A percentile compares a stretch with the other conserved stretches of the same genome.
phyloP scores from a whole-genome alignment of 2,113 vertebrate species.

The Ibidorhyncha struthersii region DNA sequence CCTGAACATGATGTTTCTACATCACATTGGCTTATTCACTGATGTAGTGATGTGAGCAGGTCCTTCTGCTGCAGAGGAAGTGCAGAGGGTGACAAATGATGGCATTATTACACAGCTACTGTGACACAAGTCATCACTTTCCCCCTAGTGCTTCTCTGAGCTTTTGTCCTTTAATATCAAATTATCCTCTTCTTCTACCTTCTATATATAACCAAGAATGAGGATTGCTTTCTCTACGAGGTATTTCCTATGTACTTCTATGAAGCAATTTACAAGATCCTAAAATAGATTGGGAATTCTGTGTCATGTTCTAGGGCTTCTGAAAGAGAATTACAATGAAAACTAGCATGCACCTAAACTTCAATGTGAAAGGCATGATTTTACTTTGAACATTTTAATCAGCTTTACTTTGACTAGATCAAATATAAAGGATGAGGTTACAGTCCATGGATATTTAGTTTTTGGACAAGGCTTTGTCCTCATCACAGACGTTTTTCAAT shows the following conservation, averaged over 20 bases:
- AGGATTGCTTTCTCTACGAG: background rate
- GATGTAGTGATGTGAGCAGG: background rate
- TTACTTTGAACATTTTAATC: background rate
- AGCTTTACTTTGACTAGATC: background rate
- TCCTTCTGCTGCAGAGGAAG: background rate
- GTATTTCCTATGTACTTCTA: background rate
- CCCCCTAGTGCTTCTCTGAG: background rate
- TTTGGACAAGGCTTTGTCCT: background rate
- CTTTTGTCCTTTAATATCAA: background rate
- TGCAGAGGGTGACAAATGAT: background rate
- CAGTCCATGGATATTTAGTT: background rate
- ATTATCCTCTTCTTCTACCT: background rate
- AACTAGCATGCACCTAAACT: background rate
- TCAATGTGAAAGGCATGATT: background rate
- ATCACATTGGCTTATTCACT: background rate
- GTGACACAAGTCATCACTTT: background rate
- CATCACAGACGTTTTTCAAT: background rate
- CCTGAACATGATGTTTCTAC: background rate
- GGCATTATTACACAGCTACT: background rate
- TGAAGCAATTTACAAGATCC: background rate
- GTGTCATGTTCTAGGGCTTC: background rate
- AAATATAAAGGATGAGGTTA: background rate
- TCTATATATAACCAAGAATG: background rate
- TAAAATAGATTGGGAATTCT: background rate
- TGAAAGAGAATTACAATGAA: background rate